Percentiles rank a stretch among this genome's conserved stretches.
These are phyloP conservation scores for Drosophila elegans DNA, from an alignment of 1,140 invertebrate species.

Conservation along the genomic window DNA sequence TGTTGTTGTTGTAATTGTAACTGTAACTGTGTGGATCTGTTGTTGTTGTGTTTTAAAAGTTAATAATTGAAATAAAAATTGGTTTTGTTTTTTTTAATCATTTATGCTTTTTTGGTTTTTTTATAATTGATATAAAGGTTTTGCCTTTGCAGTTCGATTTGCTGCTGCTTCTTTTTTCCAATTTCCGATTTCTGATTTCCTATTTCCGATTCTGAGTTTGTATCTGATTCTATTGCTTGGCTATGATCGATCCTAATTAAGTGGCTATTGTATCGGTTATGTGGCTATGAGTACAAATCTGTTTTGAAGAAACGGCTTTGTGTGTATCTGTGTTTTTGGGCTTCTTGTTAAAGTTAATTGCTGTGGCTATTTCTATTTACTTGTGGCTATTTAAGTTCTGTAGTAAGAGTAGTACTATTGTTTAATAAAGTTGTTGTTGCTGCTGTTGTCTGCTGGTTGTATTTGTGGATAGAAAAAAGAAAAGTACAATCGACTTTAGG, in stretches of 20 bases:
- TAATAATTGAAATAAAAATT: constrained; percentile 82
- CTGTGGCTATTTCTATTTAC: constrained; percentile 80
- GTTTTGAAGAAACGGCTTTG: constrained; percentile 51
- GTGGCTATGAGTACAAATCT: constrained; percentile 73
- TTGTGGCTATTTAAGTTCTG: constrained; percentile 76
- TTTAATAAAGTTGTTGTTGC: constrained; percentile 67
- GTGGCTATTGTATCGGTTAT: constrained; percentile 76
- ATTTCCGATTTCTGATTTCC: constrained; percentile 15
- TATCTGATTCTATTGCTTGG: constrained; percentile 60
- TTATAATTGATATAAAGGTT: constrained; percentile 27
- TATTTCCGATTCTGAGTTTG: constrained; percentile 14
- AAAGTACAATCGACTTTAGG: constrained; percentile 84
- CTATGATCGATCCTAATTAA: constrained; percentile 66
- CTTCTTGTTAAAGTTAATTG: constrained; percentile 64
- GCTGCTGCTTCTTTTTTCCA: constrained; percentile 73
- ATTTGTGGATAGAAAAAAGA: constrained; percentile 77
- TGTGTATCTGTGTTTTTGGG: constrained; percentile 35
- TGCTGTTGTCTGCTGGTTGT: constrained; percentile 53
- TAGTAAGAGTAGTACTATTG: constrained; percentile 79
- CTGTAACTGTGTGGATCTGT: constrained; percentile 57
- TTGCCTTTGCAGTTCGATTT: constrained; percentile 58
- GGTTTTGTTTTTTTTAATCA: constrained; percentile 44
- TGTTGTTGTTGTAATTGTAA: constrained; percentile 55
- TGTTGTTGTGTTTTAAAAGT: constrained; percentile 49
- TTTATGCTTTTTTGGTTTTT: constrained; percentile 14